phyloP scores from a whole-genome alignment of 2,797 vertebrate species.

The Furcifer pardalis region DNA sequence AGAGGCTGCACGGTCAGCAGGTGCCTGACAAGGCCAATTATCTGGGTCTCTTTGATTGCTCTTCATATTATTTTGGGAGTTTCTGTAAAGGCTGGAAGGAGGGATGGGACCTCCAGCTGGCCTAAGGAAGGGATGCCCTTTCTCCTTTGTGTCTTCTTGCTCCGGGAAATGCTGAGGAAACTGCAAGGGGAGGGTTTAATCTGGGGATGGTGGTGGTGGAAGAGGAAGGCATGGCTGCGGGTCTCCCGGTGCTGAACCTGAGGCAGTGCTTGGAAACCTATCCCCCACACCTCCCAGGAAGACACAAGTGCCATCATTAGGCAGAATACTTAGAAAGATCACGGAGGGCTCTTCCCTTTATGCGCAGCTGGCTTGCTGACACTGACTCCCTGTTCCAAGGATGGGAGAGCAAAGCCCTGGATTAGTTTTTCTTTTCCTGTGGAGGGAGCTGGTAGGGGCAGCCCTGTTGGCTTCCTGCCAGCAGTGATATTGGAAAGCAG shows the following conservation, averaged over 20 bases:
- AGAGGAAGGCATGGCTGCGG: not conserved
- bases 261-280: not conserved
- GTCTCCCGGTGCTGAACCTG: not conserved
- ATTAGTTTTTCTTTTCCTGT: not conserved
- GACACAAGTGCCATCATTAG: too few relatives aligned
- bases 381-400: not conserved
- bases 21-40: not conserved
- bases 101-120: not conserved
- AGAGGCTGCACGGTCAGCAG: not conserved
- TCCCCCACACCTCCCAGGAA: not conserved
- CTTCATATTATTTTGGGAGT: not conserved
- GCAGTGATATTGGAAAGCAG: slow-evolving; percentile 7
- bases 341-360: not conserved
- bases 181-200: not conserved
- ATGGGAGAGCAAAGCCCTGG: slow-evolving; percentile 1
- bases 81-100: not conserved
- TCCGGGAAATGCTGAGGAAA: not conserved
- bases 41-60: not conserved
- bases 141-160: not conserved
- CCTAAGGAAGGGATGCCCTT: not conserved
- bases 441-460: not conserved
- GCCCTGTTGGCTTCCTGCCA: slow-evolving; percentile 9
- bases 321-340: not conserved
- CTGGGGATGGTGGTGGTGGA: too few relatives aligned
- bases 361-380: not conserved